Base-by-base conservation (phyloP, 2,888 invertebrate species). In the Aphodius sticticus region DNA sequence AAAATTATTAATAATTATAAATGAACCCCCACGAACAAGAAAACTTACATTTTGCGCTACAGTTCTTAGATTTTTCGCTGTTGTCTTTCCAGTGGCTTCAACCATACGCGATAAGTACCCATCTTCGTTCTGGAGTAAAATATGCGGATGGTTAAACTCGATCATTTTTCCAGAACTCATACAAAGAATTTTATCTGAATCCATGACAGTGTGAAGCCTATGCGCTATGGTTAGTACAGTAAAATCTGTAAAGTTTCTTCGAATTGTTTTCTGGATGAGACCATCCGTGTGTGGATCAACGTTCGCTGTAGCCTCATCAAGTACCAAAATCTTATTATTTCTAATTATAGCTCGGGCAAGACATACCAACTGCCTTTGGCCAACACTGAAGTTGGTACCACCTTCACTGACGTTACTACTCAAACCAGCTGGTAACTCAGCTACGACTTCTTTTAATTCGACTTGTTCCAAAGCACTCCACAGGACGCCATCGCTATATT, bases 141-240 rank as follows among this genome's bases (percentile, higher is more conserved):
- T 91, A 85, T 92, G 92, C 0, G 97, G 96, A 84, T 94, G 93
- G 1, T 94, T 96, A 36, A 94, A 92, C 87, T 97, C 96, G 0
- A 92, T 92, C 87, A 94, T 91, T 16, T 77, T 93, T 0, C 96
- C 96, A 35, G 93, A 93, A 86, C 95, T 94, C 91, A 96, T 92
- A 16, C 95, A 95, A 83, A 96, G 87, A 79, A 96, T 93, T 88
- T 93, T 92, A 89, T 95, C 94, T 0, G 94, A 95, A 88, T 96
- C 96, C 94, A 96, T 95, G 77, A 96, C 94, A 0, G 96, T 96
- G 85, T 96, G 93, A 5, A 96, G 91, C 69, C 96, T 91, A 88
- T 96, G 96, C 53, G 96, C 96, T 70, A 96, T 95, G 0, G 95
- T 96, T 38, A 96, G 91, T 26, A 96, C 95, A 0, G 95, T 95